A percentile compares a stretch with the other conserved stretches of the same genome.
Conservation (phyloP, 2,113 vertebrate genomes). For the Aegithalos caudatus region DNA sequence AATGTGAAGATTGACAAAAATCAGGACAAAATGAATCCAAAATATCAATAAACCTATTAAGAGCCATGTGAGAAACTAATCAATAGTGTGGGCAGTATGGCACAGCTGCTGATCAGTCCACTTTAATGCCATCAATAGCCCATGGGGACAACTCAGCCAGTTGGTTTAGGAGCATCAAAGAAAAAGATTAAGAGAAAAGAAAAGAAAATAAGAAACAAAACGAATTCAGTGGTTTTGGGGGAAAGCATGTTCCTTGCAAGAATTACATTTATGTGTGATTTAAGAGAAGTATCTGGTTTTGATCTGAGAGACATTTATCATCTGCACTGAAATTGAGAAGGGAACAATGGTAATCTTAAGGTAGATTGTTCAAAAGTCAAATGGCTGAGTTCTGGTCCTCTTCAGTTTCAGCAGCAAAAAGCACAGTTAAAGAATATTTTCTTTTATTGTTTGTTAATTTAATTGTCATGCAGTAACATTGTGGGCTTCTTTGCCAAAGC, state of each 20-base stretch:
- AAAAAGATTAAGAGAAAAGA: neutral
- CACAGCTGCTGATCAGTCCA: slow-evolving; percentile 44
- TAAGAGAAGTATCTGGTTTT: neutral
- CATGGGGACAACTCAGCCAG: neutral
- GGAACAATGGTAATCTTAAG: neutral
- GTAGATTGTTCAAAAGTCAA: neutral
- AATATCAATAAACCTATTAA: slow-evolving; percentile 67
- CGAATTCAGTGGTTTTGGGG: neutral
- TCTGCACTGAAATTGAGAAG: neutral
- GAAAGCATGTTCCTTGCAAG: neutral
- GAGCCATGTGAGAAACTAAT: slow-evolving; percentile 6
- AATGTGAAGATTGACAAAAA: slow-evolving; percentile 32
- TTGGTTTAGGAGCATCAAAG: neutral
- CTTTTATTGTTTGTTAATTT: neutral
- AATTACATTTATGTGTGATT: neutral
- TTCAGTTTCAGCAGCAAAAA: neutral
- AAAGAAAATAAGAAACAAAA: neutral
- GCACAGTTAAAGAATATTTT: neutral
- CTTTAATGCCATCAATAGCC: slow-evolving; percentile 30
- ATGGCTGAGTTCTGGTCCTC: neutral
- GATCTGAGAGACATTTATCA: neutral
- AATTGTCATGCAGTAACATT: neutral
- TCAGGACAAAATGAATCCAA: slow-evolving; percentile 31
- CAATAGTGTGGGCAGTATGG: neutral
- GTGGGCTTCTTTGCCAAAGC: neutral